Percentiles rank a stretch among this genome's conserved stretches.
Evolutionary conservation across 2,113 vertebrate species (phyloP).

Genomic region (Rissa tridactyla): DNA sequence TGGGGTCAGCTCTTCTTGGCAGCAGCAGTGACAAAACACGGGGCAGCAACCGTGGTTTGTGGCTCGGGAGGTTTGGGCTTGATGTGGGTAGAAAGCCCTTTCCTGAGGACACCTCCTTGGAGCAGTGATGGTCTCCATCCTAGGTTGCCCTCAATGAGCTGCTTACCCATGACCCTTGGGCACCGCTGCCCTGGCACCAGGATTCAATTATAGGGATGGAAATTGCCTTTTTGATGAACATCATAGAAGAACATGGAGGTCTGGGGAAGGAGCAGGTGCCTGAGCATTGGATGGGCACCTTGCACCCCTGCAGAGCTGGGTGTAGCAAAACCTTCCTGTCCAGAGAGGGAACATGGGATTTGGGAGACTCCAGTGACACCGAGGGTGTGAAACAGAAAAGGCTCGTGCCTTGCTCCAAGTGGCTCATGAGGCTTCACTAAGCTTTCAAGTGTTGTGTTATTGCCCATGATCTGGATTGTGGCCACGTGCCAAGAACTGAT

Average conservation of each 20-base stretch:
- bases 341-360: neutral
- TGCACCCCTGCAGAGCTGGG: neutral
- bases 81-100: neutral
- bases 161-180: neutral
- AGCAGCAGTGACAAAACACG: neutral
- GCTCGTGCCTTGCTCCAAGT: neutral
- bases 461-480: neutral
- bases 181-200: neutral
- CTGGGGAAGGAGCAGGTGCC: neutral
- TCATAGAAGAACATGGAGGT: neutral
- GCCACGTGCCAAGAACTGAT: neutral
- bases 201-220: neutral
- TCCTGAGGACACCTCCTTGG: rapidly evolving
- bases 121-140: neutral
- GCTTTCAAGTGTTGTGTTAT: neutral
- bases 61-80: neutral
- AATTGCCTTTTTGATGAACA: neutral
- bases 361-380: neutral
- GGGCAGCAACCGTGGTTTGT: neutral
- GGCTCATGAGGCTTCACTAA: neutral
- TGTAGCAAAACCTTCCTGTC: neutral
- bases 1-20: neutral
- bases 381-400: neutral
- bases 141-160: neutral
- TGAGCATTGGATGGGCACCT: neutral